Conservation (phyloP, 1,140 invertebrate genomes). For the Drosophila elegans region DNA sequence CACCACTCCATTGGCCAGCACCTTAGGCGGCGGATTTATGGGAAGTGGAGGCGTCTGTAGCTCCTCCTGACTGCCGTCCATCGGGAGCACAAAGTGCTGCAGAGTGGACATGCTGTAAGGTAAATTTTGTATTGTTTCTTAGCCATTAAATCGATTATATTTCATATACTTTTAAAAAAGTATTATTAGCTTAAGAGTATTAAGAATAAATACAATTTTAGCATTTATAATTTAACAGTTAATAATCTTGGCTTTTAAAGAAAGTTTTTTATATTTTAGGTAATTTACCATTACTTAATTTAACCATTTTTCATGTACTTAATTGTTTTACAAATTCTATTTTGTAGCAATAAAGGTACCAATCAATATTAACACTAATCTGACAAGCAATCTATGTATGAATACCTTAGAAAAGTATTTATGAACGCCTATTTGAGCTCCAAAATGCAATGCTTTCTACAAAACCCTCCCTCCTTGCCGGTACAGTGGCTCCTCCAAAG, state of each 20-base stretch:
- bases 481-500: slow-evolving; percentile 3
- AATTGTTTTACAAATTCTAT: too few relatives aligned
- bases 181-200: neutral
- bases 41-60: slow-evolving; percentile 60
- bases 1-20: slow-evolving; percentile 61
- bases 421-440: neutral
- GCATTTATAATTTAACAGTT: too few relatives aligned
- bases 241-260: too few relatives aligned
- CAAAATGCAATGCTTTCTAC: slow-evolving; percentile 1
- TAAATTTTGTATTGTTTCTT: neutral
- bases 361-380: too few relatives aligned
- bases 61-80: slow-evolving; percentile 33
- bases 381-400: neutral
- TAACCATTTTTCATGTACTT: too few relatives aligned
- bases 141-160: too few relatives aligned
- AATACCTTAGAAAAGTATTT: neutral
- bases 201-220: neutral
- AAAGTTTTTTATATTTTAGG: too few relatives aligned
- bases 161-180: too few relatives aligned
- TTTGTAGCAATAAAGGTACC: too few relatives aligned
- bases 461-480: neutral
- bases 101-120: slow-evolving; percentile 52
- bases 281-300: too few relatives aligned
- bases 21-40: slow-evolving; percentile 62
- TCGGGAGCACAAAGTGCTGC: slow-evolving; percentile 34